phyloP scores from a whole-genome alignment of 1,140 invertebrate species.

The Paracyclopina nana region DNA sequence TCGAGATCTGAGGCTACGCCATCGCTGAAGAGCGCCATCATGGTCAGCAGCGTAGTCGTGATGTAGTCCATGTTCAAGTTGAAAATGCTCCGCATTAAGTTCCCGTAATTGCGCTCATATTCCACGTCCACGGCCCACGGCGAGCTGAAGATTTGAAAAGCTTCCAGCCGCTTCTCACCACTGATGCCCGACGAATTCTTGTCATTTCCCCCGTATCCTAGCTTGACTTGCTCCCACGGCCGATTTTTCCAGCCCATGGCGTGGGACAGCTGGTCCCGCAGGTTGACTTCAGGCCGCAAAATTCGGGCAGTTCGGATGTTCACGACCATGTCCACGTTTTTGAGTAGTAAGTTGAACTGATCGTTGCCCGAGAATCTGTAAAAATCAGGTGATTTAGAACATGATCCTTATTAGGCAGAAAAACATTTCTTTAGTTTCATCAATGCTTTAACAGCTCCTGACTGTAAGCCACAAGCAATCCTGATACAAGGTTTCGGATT shows the following conservation, averaged over 20 bases:
- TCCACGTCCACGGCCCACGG: slow-evolving; percentile 6
- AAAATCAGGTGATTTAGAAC: no score
- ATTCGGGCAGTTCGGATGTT: slow-evolving; percentile 7
- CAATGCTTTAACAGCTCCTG: no score
- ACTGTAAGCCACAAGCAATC: no score
- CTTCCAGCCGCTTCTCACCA: not conserved
- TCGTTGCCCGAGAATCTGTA: not conserved
- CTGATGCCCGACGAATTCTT: no score
- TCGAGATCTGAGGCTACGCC: not conserved
- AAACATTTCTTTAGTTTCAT: no score
- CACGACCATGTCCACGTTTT: slow-evolving; percentile 10
- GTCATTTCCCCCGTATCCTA: no score
- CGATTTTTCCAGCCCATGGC: not conserved
- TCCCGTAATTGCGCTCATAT: not conserved
- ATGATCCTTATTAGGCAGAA: no score
- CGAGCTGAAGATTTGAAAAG: slow-evolving; percentile 1
- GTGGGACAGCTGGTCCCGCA: not conserved
- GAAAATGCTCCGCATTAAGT: slow-evolving; percentile 3
- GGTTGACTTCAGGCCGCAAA: not conserved
- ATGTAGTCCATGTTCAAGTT: slow-evolving; percentile 1
- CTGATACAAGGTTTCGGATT: no score
- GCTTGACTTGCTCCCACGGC: no score
- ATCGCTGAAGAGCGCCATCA: slow-evolving; percentile 4
- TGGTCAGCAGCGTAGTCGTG: slow-evolving; percentile 4
- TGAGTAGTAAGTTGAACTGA: not conserved